phyloP scores from a whole-genome alignment of 2,113 vertebrate genomes.

The Alexandromys fortis region DNA sequence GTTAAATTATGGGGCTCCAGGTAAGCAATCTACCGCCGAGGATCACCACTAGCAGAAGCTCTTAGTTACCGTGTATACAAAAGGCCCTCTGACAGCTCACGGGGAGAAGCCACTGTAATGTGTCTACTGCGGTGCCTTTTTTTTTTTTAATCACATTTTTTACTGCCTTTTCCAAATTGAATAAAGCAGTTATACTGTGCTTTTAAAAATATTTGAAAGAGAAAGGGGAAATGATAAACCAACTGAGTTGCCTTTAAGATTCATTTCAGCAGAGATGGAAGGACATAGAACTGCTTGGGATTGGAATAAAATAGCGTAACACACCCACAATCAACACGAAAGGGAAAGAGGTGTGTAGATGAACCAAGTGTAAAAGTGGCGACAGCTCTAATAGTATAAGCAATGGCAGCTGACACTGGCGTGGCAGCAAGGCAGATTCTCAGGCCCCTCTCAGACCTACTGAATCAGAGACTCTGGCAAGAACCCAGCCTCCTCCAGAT shows the following conservation, averaged over 20 bases:
- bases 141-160: neutral
- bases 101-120: neutral
- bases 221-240: neutral
- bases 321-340: neutral
- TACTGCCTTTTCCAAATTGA: neutral
- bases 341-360: neutral
- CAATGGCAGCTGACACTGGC: neutral
- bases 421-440: neutral
- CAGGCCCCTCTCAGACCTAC: neutral
- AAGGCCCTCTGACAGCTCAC: neutral
- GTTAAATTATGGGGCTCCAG: neutral
- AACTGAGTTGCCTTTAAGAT: constrained; percentile 2
- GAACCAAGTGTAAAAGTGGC: neutral
- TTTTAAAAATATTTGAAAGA: constrained; percentile 58
- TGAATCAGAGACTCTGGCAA: constrained; percentile 37
- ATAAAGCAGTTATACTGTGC: neutral
- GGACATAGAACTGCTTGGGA: neutral
- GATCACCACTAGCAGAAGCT: neutral
- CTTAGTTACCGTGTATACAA: neutral
- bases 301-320: neutral
- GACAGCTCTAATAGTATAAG: neutral
- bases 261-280: constrained; percentile 4
- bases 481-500: constrained; percentile 19
- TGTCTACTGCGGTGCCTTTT: neutral
- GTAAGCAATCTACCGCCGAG: neutral